Percentiles rank a stretch among this genome's conserved stretches.
Conservation (phyloP, 2,797 vertebrate genomes). For the Falco concolor region DNA sequence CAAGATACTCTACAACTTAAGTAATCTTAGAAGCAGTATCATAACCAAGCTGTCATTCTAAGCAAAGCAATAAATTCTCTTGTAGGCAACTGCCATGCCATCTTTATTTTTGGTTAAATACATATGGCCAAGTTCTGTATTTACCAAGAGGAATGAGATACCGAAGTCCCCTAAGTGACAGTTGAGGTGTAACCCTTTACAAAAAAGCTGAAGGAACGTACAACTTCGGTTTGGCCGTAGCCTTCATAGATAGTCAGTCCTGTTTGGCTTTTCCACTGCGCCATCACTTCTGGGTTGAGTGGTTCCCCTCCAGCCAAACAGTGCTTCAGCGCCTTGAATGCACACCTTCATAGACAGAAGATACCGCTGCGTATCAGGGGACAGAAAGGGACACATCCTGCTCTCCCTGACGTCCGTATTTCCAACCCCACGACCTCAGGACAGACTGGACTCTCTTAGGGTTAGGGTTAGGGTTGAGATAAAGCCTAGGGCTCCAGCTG, state of each 20-base stretch:
- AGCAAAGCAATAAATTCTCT: background rate
- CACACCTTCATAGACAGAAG: constrained; percentile 49
- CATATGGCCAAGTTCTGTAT: background rate
- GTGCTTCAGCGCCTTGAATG: constrained; percentile 69
- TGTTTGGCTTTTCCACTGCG: constrained; percentile 70
- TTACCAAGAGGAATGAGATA: background rate
- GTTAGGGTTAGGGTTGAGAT: background rate
- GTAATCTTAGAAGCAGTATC: background rate
- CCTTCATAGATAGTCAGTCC: constrained; percentile 76
- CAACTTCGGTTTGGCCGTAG: constrained; percentile 78
- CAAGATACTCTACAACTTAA: background rate
- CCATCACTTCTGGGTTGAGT: constrained; percentile 73
- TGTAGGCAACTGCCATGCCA: background rate
- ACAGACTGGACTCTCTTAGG: background rate
- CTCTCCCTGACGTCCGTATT: background rate
- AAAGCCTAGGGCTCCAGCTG: background rate
- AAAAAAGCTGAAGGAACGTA: constrained; percentile 26
- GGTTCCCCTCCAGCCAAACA: constrained; percentile 73
- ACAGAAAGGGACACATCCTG: background rate
- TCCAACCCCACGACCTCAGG: background rate
- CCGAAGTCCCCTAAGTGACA: background rate
- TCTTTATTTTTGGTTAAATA: background rate
- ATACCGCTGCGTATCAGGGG: background rate
- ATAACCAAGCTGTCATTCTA: background rate
- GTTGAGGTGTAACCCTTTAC: background rate